Base-by-base conservation (phyloP, 2,888 invertebrate species). In the Trypoxylon attenuatum region DNA sequence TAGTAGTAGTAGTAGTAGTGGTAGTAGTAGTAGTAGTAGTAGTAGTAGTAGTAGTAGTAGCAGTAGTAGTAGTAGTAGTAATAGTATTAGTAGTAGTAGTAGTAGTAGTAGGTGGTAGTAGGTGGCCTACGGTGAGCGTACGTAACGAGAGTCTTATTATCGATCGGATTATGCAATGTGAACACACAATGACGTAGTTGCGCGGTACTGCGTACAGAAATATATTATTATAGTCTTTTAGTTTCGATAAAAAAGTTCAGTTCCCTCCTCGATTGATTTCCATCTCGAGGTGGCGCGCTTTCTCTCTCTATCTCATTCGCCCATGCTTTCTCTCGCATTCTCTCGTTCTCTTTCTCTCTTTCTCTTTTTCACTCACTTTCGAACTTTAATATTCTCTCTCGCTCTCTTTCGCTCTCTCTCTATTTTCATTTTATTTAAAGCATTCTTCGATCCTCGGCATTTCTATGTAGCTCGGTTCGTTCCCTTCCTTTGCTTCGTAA, bases 171-270 rank as follows among this genome's bases (percentile, higher is more conserved):
- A 86, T 86, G 84, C 84, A 85, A 85, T 78, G 84, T 85, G 85
- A 87, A 87, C 85, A 84, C 85, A 86, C 85, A 85, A 85, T 84
- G 84, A 86, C 84, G 84, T 85, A 85, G 82, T 84, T 87, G 82
- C 83, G 82, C 83, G 84, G 69, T 76, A 86, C 83, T 84, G 85
- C 84, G 85, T 86, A 87, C 84, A 86, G 85, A 86, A 84, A 85
- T 85, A 86, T 83, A 83, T 82, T 82, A 83, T 83, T 82, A 82
- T 86, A 87, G 86, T 87, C 86, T 86, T 87, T 86, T 83, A 86
- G 86, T 87, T 87, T 86, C 86, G 83, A 85, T 87, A 86, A 86
- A 87, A 87, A 87, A 86, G 82, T 85, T 86, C 87, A 87, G 87
- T 87, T 73, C 76, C 86, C 87, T 81, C 85, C 84, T 86, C 84